Conservation (phyloP, 1,140 invertebrate species). For the Brachystomella parvula region DNA sequence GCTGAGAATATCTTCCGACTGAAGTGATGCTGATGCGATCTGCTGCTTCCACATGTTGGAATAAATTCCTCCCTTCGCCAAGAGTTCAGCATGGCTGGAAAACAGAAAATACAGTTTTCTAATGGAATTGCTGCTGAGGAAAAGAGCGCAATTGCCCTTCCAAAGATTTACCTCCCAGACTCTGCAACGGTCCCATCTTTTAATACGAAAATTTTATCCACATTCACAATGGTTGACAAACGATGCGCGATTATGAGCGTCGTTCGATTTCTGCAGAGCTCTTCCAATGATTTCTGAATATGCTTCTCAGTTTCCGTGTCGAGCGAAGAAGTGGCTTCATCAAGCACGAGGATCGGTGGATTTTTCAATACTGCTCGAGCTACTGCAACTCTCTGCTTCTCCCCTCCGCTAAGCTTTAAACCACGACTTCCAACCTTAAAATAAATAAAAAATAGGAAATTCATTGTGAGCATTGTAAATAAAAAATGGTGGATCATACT, state of each 20-base stretch:
- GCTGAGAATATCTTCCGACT: too few relatives aligned
- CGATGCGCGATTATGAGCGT: constrained; percentile 52
- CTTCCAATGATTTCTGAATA: constrained; percentile 54
- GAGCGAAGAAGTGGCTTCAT: constrained; percentile 45
- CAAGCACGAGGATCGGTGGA: constrained; percentile 47
- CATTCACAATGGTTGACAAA: constrained; percentile 51
- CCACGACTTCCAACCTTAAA: constrained; percentile 67
- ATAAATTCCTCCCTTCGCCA: constrained; percentile 43
- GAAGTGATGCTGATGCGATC: too few relatives aligned
- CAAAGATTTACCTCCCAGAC: constrained; percentile 48
- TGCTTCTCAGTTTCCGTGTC: constrained; percentile 75
- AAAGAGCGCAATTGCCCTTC: too few relatives aligned
- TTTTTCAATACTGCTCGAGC: constrained; percentile 49
- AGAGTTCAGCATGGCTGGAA: constrained; percentile 45
- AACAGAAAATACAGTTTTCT: constrained; percentile 32
- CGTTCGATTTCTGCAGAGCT: constrained; percentile 47
- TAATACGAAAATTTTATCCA: constrained; percentile 51
- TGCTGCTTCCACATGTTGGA: constrained; percentile 49
- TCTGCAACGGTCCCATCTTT: constrained; percentile 49
- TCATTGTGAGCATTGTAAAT: neutral
- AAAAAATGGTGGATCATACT: constrained; percentile 32
- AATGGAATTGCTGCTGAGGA: neutral
- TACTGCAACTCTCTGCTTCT: constrained; percentile 52
- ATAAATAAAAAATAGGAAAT: neutral
- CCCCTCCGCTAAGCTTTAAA: constrained; percentile 58